phyloP scores from a whole-genome alignment of 2,113 vertebrate genomes.

The Sakesphorus luctuosus region DNA sequence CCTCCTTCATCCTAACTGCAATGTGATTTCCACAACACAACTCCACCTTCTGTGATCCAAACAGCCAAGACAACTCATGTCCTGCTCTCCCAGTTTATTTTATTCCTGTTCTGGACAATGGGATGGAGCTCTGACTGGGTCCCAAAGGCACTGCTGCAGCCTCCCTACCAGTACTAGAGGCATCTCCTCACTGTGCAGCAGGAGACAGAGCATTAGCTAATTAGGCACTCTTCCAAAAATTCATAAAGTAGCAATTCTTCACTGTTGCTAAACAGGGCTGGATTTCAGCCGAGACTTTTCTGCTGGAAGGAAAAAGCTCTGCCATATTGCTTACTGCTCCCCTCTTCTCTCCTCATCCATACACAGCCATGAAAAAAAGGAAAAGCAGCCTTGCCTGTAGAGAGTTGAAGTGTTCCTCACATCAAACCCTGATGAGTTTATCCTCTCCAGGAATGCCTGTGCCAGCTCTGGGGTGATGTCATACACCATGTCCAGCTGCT shows the following conservation, averaged over 20 bases:
- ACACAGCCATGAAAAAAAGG: background rate
- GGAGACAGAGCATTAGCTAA: background rate
- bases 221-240: constrained; percentile 2
- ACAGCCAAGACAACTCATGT: background rate
- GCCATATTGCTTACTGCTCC: background rate
- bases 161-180: background rate
- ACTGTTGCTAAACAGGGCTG: constrained; percentile 8
- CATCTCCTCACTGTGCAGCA: background rate
- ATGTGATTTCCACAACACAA: background rate
- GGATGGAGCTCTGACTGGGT: background rate
- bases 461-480: constrained; percentile 78
- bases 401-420: constrained; percentile 80
- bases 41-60: background rate
- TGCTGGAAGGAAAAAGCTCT: background rate
- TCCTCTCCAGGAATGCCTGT: constrained; percentile 77
- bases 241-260: constrained; percentile 3
- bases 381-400: constrained; percentile 73
- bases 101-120: background rate
- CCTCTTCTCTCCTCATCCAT: background rate
- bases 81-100: background rate
- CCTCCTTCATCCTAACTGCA: background rate
- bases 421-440: constrained; percentile 78
- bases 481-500: constrained; percentile 81
- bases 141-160: background rate
- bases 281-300: constrained; percentile 12